phyloP scores from a whole-genome alignment of 2,113 vertebrate genomes.

The Corynorhinus townsendii region DNA sequence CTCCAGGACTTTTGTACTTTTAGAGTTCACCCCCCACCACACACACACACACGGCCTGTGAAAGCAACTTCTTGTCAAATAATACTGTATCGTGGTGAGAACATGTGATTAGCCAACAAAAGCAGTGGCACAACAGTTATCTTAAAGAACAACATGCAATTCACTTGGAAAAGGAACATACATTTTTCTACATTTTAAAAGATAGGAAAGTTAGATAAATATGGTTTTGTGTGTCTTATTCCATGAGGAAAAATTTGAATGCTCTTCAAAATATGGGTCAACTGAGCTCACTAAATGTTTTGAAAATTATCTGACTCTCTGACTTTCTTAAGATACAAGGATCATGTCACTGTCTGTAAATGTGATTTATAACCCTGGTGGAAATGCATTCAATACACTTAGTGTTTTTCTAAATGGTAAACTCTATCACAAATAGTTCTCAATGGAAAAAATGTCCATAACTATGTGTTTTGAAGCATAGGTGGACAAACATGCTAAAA shows the following conservation, averaged over 20 bases:
- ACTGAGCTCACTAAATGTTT: not conserved
- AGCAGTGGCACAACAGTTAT: not conserved
- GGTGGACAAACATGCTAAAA: constrained; percentile 27
- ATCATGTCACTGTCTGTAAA: not conserved
- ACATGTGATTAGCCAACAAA: not conserved
- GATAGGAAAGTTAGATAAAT: not conserved
- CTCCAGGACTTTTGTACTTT: not conserved
- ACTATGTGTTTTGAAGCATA: constrained; percentile 19
- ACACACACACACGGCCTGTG: not conserved
- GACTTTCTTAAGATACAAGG: not conserved
- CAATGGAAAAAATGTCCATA: not conserved
- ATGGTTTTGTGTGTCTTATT: not conserved
- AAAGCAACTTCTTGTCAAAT: not conserved
- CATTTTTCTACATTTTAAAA: not conserved
- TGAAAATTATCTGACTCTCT: not conserved
- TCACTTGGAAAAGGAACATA: not conserved
- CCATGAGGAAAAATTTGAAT: not conserved
- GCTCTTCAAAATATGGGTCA: not conserved
- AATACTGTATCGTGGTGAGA: not conserved
- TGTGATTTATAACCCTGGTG: not conserved
- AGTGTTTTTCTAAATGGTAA: not conserved
- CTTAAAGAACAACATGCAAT: not conserved
- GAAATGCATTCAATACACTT: not conserved
- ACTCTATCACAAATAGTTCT: not conserved
- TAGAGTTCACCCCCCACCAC: not conserved